These are phyloP conservation scores for Chloroclystis v-ata DNA, from an alignment of 2,888 invertebrate species.

Conservation along the genomic window DNA sequence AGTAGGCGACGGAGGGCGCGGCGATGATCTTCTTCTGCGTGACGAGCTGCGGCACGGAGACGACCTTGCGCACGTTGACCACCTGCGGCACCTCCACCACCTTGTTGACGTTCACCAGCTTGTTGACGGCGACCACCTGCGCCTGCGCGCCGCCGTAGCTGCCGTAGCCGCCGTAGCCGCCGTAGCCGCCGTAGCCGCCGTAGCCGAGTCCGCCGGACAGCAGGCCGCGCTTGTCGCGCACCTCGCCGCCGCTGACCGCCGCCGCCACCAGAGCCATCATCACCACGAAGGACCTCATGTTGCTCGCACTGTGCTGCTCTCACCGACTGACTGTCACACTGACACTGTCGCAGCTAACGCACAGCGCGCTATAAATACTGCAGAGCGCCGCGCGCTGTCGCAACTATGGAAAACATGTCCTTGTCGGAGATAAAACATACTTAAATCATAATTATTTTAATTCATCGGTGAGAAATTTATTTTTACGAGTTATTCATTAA, in stretches of 20 bases:
- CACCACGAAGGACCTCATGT: conserved; percentile 28
- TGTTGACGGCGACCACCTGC: conserved; percentile 41
- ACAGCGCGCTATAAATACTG: conserved; percentile 6
- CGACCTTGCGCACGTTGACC: conserved; percentile 33
- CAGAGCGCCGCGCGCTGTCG: neutral
- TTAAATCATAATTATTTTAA: too few species aligned
- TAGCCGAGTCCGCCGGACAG: conserved; percentile 25
- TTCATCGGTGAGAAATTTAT: too few species aligned
- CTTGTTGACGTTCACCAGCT: conserved; percentile 43
- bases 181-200: conserved; percentile 13
- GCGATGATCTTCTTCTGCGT: conserved; percentile 30
- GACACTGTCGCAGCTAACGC: neutral
- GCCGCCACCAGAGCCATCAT: conserved; percentile 21
- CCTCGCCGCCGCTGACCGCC: conserved; percentile 28
- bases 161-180: conserved; percentile 19
- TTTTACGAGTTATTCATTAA: too few species aligned
- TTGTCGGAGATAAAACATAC: neutral
- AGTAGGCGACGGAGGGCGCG: conserved; percentile 18
- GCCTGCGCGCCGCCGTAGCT: conserved; percentile 26
- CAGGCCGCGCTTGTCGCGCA: conserved; percentile 34
- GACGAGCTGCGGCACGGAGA: conserved; percentile 32
- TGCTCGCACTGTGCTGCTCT: conserved; percentile 1
- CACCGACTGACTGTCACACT: neutral
- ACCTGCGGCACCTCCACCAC: conserved; percentile 38
- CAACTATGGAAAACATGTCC: conserved; percentile 2